Conservation (phyloP, 2,797 vertebrate genomes). For the Pseudopleuronectes americanus region DNA sequence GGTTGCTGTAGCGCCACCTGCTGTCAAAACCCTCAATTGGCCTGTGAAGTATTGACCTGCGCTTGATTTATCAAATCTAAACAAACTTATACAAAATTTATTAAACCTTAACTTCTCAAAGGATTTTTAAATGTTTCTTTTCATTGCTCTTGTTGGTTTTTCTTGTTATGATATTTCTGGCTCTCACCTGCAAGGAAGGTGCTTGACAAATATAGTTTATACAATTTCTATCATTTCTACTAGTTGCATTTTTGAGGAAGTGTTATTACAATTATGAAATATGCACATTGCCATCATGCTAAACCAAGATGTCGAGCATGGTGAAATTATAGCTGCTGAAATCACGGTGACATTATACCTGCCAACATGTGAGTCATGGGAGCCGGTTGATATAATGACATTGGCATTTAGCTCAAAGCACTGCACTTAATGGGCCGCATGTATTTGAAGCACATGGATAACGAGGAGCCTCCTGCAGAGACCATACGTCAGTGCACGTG, state of each 20-base stretch:
- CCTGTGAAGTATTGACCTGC: background rate
- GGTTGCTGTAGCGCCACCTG: background rate
- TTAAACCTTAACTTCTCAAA: background rate
- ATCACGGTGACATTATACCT: background rate
- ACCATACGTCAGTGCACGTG: background rate
- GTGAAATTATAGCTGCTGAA: background rate
- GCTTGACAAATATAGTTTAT: no score
- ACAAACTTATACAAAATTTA: background rate
- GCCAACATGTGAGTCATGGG: background rate
- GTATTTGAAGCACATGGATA: background rate
- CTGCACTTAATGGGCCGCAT: background rate
- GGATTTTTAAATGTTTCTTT: no score
- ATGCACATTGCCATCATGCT: background rate
- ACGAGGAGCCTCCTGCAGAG: background rate
- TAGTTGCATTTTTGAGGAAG: background rate
- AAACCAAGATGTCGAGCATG: background rate
- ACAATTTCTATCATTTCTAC: background rate
- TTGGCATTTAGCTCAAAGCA: slow-evolving; percentile 17
- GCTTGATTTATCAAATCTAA: background rate
- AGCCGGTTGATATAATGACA: background rate
- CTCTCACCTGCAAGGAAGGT: no score
- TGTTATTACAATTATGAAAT: background rate
- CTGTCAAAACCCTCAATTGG: background rate
- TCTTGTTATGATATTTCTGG: no score
- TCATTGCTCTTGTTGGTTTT: no score